Percentiles rank a stretch among this genome's conserved stretches.
phyloP scores from a whole-genome alignment of 2,888 invertebrate species.

The Melanostoma scalare region DNA sequence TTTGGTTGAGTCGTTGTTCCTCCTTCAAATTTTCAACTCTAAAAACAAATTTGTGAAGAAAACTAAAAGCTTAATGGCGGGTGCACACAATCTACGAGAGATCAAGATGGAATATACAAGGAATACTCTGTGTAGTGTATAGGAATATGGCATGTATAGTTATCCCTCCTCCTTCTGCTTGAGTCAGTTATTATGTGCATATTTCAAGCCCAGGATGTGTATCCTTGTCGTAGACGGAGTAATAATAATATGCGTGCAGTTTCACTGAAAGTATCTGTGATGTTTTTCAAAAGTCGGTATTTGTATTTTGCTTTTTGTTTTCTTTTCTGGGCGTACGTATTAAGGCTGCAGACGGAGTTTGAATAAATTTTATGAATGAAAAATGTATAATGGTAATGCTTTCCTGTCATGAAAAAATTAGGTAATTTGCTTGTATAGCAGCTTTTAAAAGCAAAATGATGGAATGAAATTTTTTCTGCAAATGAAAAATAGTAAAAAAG shows the following conservation, averaged over 20 bases:
- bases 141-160: conserved; percentile 28
- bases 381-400: conserved; percentile 66
- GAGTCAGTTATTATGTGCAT: conserved; percentile 72
- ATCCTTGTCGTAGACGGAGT: conserved; percentile 50
- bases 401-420: conserved; percentile 56
- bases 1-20: conserved; percentile 37
- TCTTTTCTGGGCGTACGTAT: conserved; percentile 10
- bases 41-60: conserved; percentile 10
- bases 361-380: conserved; percentile 66
- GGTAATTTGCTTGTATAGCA: conserved; percentile 60
- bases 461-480: no score
- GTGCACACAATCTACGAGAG: conserved; percentile 6
- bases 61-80: conserved; percentile 47
- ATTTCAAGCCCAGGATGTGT: conserved; percentile 61
- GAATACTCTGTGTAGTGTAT: conserved; percentile 26
- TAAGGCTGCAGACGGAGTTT: conserved; percentile 12
- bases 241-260: conserved; percentile 69
- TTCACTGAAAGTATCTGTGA: conserved; percentile 42
- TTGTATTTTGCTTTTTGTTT: conserved; percentile 11
- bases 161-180: conserved; percentile 50
- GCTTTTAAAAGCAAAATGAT: conserved; percentile 2
- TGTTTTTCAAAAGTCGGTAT: conserved; percentile 20
- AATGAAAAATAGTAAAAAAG: no score
- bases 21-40: conserved; percentile 15
- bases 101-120: conserved; percentile 52